phyloP scores from a whole-genome alignment of 2,113 vertebrate species.

The Ammodramus savannarum region DNA sequence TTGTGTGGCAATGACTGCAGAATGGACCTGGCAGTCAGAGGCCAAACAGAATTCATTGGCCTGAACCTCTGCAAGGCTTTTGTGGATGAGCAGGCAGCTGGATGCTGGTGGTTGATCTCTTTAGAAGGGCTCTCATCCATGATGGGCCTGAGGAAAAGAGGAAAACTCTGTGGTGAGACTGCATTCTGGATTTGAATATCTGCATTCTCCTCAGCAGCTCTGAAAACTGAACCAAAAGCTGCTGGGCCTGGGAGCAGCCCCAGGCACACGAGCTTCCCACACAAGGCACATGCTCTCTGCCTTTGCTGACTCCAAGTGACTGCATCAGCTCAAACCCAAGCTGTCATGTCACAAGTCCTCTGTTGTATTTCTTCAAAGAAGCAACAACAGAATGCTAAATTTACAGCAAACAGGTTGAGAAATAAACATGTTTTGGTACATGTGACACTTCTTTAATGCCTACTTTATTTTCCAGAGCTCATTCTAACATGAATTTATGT shows the following conservation, averaged over 20 bases:
- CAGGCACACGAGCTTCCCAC: neutral
- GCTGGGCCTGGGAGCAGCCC: neutral
- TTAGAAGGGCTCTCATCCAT: neutral
- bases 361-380: neutral
- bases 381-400: neutral
- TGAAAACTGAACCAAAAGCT: neutral
- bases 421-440: neutral
- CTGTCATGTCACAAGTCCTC: neutral
- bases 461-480: neutral
- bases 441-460: neutral
- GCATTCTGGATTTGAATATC: neutral
- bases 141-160: constrained; percentile 55
- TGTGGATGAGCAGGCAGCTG: constrained; percentile 20
- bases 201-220: neutral
- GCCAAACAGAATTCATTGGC: constrained; percentile 8
- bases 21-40: constrained; percentile 62
- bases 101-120: constrained; percentile 15
- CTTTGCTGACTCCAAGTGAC: neutral
- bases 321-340: neutral
- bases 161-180: neutral
- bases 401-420: neutral
- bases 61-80: neutral
- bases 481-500: neutral
- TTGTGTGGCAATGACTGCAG: constrained; percentile 69
- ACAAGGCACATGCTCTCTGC: neutral